phyloP scores from a whole-genome alignment of 2,797 vertebrate genomes.

The Morus bassanus region DNA sequence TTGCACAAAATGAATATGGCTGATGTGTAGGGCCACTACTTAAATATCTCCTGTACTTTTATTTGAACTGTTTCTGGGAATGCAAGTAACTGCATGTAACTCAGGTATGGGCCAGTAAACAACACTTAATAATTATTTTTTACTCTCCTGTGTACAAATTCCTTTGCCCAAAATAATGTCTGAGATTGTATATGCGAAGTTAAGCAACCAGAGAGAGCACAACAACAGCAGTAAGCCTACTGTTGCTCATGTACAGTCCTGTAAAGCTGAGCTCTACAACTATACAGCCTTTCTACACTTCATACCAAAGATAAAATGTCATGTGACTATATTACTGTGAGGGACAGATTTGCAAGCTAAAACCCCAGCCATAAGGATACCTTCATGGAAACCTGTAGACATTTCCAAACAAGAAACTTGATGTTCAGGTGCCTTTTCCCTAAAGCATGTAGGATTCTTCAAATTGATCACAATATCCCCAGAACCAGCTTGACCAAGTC shows the following conservation, averaged over 20 bases:
- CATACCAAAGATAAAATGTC: neutral
- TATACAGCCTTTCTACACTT: neutral
- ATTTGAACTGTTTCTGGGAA: neutral
- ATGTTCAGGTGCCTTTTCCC: neutral
- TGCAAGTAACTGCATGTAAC: neutral
- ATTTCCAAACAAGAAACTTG: neutral
- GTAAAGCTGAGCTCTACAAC: neutral
- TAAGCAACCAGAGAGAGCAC: neutral
- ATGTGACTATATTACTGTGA: neutral
- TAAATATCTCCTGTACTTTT: neutral
- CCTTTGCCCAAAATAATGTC: neutral
- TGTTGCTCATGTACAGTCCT: neutral
- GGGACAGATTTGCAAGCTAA: neutral
- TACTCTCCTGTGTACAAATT: neutral
- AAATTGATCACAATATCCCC: neutral
- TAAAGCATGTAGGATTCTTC: neutral
- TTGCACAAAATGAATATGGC: neutral
- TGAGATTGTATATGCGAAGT: neutral
- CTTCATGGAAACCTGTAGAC: neutral
- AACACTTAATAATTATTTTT: neutral
- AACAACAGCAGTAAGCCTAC: accelerated
- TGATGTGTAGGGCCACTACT: neutral
- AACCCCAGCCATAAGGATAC: neutral
- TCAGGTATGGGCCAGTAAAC: neutral
- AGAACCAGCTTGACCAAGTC: neutral